Conservation (phyloP, 2,888 invertebrate genomes). For the Xylota segnis region DNA sequence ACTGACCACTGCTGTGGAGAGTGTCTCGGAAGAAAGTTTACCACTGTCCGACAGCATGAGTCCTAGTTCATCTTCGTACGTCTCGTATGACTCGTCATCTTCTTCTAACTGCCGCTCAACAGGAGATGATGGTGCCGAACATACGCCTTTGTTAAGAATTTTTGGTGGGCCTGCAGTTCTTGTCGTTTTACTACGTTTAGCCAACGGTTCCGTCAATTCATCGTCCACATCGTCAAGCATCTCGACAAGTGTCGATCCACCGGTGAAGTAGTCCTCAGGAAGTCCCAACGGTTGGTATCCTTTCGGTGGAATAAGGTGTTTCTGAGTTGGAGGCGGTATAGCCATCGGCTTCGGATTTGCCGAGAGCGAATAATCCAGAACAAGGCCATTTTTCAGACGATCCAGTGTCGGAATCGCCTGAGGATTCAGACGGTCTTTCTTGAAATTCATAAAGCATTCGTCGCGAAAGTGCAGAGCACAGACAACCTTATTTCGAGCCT, state of each 20-base stretch:
- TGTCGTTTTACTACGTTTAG: constrained; percentile 1
- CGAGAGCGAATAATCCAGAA: constrained; percentile 79
- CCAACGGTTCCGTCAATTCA: neutral
- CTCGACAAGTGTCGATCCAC: constrained; percentile 25
- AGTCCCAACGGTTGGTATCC: constrained; percentile 78
- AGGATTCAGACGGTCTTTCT: constrained; percentile 84
- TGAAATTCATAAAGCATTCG: constrained; percentile 85
- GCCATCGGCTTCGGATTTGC: constrained; percentile 78
- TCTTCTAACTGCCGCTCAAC: neutral
- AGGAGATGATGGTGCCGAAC: neutral
- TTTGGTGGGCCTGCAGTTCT: neutral
- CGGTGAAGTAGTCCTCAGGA: constrained; percentile 20
- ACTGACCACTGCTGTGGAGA: neutral
- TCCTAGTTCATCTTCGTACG: neutral
- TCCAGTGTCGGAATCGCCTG: constrained; percentile 85
- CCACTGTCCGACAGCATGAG: neutral
- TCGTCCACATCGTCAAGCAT: constrained; percentile 7
- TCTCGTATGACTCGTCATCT: neutral
- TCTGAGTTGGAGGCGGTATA: constrained; percentile 72
- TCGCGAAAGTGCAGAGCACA: constrained; percentile 86
- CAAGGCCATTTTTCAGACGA: constrained; percentile 79
- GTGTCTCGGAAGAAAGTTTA: neutral
- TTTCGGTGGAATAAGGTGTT: constrained; percentile 80
- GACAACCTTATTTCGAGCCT: constrained; percentile 85
- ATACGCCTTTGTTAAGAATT: constrained; percentile 36